phyloP scores from a whole-genome alignment of 1,140 invertebrate genomes.

The Monomorium pharaonis region DNA sequence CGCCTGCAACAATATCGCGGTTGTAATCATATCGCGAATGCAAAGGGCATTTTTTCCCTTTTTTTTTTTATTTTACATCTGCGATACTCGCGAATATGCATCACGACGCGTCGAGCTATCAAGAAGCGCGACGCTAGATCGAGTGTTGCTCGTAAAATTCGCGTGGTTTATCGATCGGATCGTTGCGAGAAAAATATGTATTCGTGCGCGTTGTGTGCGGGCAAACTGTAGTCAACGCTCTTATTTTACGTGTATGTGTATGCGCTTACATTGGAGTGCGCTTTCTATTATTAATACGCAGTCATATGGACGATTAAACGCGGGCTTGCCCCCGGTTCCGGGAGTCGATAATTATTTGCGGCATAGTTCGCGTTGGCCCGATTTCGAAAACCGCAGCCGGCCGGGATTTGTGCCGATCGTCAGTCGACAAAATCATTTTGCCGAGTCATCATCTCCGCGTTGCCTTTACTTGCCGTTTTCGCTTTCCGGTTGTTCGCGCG shows the following conservation, averaged over 20 bases:
- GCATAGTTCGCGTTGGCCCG: slow-evolving; percentile 67
- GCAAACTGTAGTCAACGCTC: slow-evolving; percentile 56
- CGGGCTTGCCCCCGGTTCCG: slow-evolving; percentile 29
- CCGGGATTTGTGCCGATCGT: slow-evolving; percentile 58
- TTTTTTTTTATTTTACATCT: slow-evolving; percentile 11
- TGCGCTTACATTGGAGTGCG: slow-evolving; percentile 38
- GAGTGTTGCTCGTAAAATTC: slow-evolving; percentile 60
- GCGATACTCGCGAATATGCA: slow-evolving; percentile 24
- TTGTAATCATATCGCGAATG: slow-evolving; percentile 30
- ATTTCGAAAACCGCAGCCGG: slow-evolving; percentile 66
- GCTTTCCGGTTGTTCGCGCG: slow-evolving; percentile 30
- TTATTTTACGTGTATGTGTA: neutral
- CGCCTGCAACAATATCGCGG: slow-evolving; percentile 27
- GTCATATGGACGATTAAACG: slow-evolving; percentile 72
- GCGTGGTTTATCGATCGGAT: slow-evolving; percentile 54
- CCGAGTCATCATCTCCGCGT: slow-evolving; percentile 54
- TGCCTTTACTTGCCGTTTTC: slow-evolving; percentile 53
- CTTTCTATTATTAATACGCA: slow-evolving; percentile 72
- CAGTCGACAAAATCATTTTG: slow-evolving; percentile 58
- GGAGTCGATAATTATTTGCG: slow-evolving; percentile 72
- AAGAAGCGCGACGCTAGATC: slow-evolving; percentile 38
- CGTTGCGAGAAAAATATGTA: slow-evolving; percentile 58
- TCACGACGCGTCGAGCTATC: slow-evolving; percentile 15
- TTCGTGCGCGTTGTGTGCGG: slow-evolving; percentile 45
- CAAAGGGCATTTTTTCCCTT: neutral